Percentiles rank a stretch among this genome's conserved stretches.
phyloP scores from a whole-genome alignment of 1,140 invertebrate genomes.

The Drosophila navojoa region DNA sequence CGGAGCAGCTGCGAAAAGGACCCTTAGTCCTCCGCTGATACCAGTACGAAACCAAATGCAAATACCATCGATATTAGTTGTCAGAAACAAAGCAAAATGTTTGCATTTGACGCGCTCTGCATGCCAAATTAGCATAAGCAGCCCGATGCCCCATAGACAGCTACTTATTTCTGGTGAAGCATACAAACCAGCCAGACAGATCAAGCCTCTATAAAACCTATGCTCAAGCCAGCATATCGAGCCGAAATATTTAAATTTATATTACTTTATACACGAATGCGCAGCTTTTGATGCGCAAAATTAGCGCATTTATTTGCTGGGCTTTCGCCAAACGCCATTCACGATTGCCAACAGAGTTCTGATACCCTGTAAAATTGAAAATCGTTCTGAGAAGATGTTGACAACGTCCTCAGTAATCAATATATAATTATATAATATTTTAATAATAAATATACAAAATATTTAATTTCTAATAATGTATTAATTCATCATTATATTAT shows the following conservation, averaged over 20 bases:
- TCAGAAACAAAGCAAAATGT: slow-evolving; percentile 56
- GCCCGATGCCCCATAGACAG: slow-evolving; percentile 11
- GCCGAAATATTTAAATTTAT: slow-evolving; percentile 51
- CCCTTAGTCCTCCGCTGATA: slow-evolving; percentile 29
- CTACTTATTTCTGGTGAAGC: background rate
- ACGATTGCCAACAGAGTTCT: background rate
- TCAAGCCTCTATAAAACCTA: background rate
- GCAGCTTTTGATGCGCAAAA: slow-evolving; percentile 67
- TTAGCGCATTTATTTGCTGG: slow-evolving; percentile 57
- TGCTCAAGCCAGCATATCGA: background rate
- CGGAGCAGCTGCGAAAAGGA: slow-evolving; percentile 14
- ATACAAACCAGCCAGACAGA: background rate
- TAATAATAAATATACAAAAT: no score
- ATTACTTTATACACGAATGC: slow-evolving; percentile 64
- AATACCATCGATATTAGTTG: slow-evolving; percentile 43
- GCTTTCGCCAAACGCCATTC: slow-evolving; percentile 23
- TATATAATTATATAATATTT: no score
- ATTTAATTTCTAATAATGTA: no score
- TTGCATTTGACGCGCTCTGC: slow-evolving; percentile 53
- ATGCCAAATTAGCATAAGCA: slow-evolving; percentile 73
- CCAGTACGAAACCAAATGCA: slow-evolving; percentile 16
- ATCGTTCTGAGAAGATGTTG: no score
- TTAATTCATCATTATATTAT: no score
- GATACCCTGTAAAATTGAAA: background rate
- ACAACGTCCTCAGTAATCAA: no score